Evolutionary conservation across 1,140 invertebrate genomes (phyloP).

Genomic region (Aethina tumida): DNA sequence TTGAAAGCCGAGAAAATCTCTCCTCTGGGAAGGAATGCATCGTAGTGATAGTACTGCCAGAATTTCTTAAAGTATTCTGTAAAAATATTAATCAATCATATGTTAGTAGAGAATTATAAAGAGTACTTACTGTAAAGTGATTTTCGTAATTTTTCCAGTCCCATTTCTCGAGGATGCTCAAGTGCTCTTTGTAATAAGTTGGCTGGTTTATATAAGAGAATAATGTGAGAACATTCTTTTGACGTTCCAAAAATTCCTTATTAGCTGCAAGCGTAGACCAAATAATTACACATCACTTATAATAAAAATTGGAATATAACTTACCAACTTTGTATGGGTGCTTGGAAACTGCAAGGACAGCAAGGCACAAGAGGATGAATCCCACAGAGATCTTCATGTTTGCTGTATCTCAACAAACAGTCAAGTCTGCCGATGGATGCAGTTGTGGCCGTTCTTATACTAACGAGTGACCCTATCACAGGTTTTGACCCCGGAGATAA

Average conservation of each 20-base stretch:
- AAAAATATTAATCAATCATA: not conserved
- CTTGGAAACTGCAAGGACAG: no score
- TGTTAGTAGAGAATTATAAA: not conserved
- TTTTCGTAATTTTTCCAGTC: slow-evolving; percentile 43
- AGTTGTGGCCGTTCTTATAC: no score
- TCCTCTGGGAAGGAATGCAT: slow-evolving; percentile 45
- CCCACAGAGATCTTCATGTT: no score
- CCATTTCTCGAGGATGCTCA: slow-evolving; percentile 43
- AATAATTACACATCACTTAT: not conserved
- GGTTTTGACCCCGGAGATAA: no score
- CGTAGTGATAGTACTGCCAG: slow-evolving; percentile 39
- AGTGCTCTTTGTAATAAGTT: slow-evolving; percentile 38
- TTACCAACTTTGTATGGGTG: no score
- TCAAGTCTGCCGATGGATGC: no score
- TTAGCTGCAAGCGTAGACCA: slow-evolving; percentile 10
- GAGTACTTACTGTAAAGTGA: slow-evolving; percentile 36
- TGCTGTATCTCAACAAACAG: no score
- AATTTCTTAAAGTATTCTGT: slow-evolving; percentile 47
- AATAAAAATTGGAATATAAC: no score
- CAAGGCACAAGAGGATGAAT: no score
- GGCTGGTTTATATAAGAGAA: slow-evolving; percentile 49
- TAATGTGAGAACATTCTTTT: slow-evolving; percentile 51
- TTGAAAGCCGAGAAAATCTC: slow-evolving; percentile 53
- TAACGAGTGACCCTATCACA: no score
- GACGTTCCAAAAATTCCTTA: slow-evolving; percentile 42